phyloP scores from a whole-genome alignment of 1,140 invertebrate species.

The Harlomillsia oculata region DNA sequence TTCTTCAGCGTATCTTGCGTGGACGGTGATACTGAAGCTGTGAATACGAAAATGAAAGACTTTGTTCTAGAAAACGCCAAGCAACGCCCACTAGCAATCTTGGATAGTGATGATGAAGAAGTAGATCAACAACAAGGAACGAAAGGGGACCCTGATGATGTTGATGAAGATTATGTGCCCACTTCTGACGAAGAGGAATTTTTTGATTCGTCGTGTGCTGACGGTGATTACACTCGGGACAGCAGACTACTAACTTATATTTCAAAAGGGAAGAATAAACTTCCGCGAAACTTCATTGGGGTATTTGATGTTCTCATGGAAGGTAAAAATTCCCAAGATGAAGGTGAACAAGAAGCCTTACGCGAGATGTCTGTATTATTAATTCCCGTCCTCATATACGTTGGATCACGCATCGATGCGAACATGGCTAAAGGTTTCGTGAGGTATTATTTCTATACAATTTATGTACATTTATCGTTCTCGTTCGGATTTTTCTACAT shows the following conservation, averaged over 20 bases:
- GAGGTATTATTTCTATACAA: slow-evolving; percentile 1
- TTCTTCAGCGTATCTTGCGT: neutral
- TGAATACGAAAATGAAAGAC: neutral
- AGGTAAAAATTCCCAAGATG: slow-evolving; percentile 10
- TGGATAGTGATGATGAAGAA: slow-evolving; percentile 32
- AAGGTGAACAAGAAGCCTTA: slow-evolving; percentile 19
- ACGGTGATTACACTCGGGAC: slow-evolving; percentile 3
- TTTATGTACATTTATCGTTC: neutral
- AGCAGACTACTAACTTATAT: slow-evolving; percentile 12
- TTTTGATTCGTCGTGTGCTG: slow-evolving; percentile 1
- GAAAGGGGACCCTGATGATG: neutral
- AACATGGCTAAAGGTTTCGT: slow-evolving; percentile 7
- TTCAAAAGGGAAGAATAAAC: slow-evolving; percentile 8
- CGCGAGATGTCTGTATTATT: slow-evolving; percentile 14
- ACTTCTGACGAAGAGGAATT: neutral
- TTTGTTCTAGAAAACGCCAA: neutral
- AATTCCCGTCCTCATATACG: slow-evolving; percentile 19
- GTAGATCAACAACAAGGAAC: slow-evolving; percentile 4
- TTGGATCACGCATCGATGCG: slow-evolving; percentile 20
- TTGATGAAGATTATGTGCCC: slow-evolving; percentile 3
- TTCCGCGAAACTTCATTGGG: slow-evolving; percentile 28
- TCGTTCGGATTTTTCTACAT: neutral
- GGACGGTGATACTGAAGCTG: neutral
- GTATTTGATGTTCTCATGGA: slow-evolving; percentile 19
- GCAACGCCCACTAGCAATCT: slow-evolving; percentile 1